phyloP scores from a whole-genome alignment of 2,888 invertebrate genomes.

The Cantharis rufa region DNA sequence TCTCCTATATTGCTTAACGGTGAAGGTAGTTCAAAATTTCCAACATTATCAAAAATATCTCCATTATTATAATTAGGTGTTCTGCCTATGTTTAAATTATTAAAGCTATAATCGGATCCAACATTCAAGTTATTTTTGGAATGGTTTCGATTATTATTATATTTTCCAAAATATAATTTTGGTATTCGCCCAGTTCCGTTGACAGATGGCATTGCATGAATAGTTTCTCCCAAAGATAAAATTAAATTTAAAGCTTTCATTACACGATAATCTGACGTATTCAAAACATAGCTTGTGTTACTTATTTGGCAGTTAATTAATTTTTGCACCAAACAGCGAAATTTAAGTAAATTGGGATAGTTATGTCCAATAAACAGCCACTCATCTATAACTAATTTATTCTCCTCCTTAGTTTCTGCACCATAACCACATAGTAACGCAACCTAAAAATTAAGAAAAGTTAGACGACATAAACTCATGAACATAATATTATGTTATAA shows the following conservation, averaged over 20 bases:
- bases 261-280: conserved; percentile 69
- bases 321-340: conserved; percentile 38
- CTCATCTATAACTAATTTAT: conserved; percentile 42
- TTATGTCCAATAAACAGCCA: conserved; percentile 45
- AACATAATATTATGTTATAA: no score
- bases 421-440: conserved; percentile 44
- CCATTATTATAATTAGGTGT: neutral
- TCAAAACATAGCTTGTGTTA: conserved; percentile 62
- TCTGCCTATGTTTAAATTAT: neutral
- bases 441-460: conserved; percentile 36
- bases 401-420: conserved; percentile 34
- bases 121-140: neutral
- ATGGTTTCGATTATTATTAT: neutral
- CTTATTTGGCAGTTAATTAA: conserved; percentile 58
- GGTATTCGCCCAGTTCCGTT: conserved; percentile 77
- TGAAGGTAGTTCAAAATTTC: neutral
- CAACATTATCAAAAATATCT: neutral
- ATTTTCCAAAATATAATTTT: conserved; percentile 54
- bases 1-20: neutral
- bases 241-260: conserved; percentile 69
- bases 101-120: neutral
- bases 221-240: conserved; percentile 72
- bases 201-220: conserved; percentile 71
- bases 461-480: neutral
- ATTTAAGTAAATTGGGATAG: conserved; percentile 32